Percentiles rank a stretch among this genome's conserved stretches.
These are phyloP conservation scores for Ophiodon elongatus DNA, from an alignment of 2,113 vertebrate species.

Conservation along the genomic window DNA sequence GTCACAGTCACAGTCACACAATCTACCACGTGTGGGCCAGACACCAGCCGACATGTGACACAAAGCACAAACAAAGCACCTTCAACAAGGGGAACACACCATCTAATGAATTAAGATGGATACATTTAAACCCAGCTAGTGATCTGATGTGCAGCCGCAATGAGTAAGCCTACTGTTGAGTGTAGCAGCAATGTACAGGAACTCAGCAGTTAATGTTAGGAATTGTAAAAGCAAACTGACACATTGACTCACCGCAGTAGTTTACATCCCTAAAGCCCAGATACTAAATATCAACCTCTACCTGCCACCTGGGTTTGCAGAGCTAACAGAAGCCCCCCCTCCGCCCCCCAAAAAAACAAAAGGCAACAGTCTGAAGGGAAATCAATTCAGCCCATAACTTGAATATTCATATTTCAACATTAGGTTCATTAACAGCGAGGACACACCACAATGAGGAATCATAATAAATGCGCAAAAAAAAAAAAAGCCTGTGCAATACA, in stretches of 20 bases:
- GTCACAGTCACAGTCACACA: too few species aligned
- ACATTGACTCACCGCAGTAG: background rate
- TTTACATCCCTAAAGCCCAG: slow-evolving; percentile 15
- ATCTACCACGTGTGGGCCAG: background rate
- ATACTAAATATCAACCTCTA: slow-evolving; percentile 12
- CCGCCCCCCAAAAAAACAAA: too few species aligned
- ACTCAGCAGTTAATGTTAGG: background rate
- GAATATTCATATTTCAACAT: slow-evolving; percentile 24
- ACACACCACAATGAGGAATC: background rate
- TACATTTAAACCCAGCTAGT: background rate
- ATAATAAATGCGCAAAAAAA: slow-evolving; percentile 5
- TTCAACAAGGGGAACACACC: background rate
- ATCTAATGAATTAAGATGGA: slow-evolving; percentile 1
- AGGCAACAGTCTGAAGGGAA: slow-evolving; percentile 12
- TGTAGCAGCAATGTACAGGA: background rate
- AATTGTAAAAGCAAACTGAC: background rate
- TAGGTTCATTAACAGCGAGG: slow-evolving; percentile 21
- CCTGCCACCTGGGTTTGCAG: background rate
- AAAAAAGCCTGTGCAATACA: background rate
- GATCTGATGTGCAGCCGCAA: background rate
- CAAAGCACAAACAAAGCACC: background rate
- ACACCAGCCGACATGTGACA: background rate
- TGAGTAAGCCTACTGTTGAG: background rate
- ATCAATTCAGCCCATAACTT: slow-evolving; percentile 20
- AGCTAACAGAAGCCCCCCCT: background rate